Base-by-base conservation (phyloP, 2,113 vertebrate species). In the Dasyornis broadbenti region DNA sequence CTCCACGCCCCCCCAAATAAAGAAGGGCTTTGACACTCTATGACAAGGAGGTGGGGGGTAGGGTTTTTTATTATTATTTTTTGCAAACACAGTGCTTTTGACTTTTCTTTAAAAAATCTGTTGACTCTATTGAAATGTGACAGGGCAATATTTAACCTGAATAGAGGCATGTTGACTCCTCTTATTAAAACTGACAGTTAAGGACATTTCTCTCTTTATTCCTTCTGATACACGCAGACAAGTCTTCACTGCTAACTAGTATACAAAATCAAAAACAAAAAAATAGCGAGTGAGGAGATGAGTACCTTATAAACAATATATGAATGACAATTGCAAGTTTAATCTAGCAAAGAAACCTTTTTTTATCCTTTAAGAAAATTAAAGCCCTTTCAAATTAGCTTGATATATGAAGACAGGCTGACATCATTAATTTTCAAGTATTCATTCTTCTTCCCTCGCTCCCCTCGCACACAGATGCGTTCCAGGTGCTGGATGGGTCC, bases 321-420 rank as follows among this genome's bases (percentile, higher is more conserved):
- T 99, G 99, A 99, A 98, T 98, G 98, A 99, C 99, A 99, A 99
- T 99, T 98, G 98, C 99, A 99, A 98, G 99, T 99, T 98, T 98
- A 99, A 99, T 99, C 98, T 98, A 98, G 97, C 98, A 98, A 98
- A 98, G 98, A 98, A 98, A 98, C 98, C 98, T 98, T 98, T 98
- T 98, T 98, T 98, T 98, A 98, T 98, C 98, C 97, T 98, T 98
- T 98, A 98, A 98, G 98, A 98, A 98, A 98, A 98, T 98, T 98
- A 98, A 98, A 98, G 98, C 97, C 97, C 98, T 98, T 98, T 98
- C 98, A 98, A 97, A 98, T 98, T 98, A 98, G 96, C 97, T 98
- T 98, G 98, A 98, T 98, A 95, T 96, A 97, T 94, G 97, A 97
- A 98, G 98, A 98, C 98, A 98, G 97, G 97, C 98, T 98, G 98